phyloP scores from a whole-genome alignment of 2,797 vertebrate species.

The Sphenopsis melanotis region DNA sequence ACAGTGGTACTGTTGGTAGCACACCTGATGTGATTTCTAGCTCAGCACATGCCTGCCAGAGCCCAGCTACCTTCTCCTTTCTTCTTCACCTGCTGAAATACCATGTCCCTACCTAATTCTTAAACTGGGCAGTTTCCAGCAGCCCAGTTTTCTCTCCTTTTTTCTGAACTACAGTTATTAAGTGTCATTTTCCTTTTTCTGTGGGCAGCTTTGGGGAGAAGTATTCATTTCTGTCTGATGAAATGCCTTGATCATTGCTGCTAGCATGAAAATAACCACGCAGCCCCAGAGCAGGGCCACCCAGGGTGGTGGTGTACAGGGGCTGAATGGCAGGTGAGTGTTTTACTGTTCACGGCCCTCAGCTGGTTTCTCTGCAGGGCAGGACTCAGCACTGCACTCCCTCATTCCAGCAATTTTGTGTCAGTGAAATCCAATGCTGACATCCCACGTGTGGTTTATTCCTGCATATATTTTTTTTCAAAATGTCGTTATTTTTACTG shows the following conservation, averaged over 20 bases:
- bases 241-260: neutral
- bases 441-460: neutral
- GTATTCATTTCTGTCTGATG: neutral
- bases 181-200: neutral
- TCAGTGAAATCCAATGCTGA: neutral
- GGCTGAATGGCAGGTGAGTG: neutral
- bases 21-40: neutral
- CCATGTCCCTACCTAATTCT: neutral
- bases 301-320: neutral
- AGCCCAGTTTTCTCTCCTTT: neutral
- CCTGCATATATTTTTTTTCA: neutral
- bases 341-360: neutral
- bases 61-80: neutral
- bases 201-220: neutral
- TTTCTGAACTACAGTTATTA: neutral
- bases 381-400: fast-evolving
- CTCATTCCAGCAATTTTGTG: neutral
- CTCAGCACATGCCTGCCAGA: neutral
- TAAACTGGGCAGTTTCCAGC: neutral
- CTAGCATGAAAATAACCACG: fast-evolving
- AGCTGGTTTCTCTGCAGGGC: neutral
- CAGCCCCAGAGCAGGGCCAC: fast-evolving
- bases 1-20: neutral
- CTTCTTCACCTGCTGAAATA: neutral
- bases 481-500: neutral